Evolutionary conservation across 92 coral and sea anemone species (phyloP).

Genomic region (Parazoanthus swiftii): DNA sequence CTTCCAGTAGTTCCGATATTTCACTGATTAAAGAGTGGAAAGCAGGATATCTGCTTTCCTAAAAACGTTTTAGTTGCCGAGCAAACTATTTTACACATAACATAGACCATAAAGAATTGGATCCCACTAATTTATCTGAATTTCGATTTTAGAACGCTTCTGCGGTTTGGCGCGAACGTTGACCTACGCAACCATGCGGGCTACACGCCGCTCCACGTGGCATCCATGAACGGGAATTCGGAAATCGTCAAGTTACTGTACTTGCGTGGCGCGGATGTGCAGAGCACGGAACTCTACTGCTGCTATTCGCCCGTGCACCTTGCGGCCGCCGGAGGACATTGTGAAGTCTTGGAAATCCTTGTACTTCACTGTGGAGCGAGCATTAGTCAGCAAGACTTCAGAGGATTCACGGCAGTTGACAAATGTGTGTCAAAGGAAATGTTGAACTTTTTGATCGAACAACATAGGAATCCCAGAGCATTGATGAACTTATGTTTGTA

Average conservation of each 20-base stretch:
- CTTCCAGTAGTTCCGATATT: no score
- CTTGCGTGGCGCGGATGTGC: conserved; percentile 73
- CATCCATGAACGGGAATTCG: conserved; percentile 57
- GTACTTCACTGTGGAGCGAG: conserved; percentile 63
- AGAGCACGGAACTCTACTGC: conserved; percentile 75
- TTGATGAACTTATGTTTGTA: conserved; percentile 10
- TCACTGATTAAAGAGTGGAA: background rate
- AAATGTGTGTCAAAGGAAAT: conserved; percentile 57
- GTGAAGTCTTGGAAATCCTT: conserved; percentile 50
- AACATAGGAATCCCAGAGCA: conserved; percentile 10
- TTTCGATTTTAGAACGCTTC: conserved; percentile 43
- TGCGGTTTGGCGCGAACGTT: conserved; percentile 55
- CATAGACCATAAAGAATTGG: background rate
- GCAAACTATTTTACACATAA: no score
- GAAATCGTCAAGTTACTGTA: conserved; percentile 65
- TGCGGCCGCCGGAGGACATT: conserved; percentile 68
- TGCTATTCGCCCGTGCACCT: conserved; percentile 85
- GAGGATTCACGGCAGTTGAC: conserved; percentile 61
- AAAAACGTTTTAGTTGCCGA: no score
- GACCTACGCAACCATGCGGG: conserved; percentile 78
- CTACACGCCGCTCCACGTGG: conserved; percentile 78
- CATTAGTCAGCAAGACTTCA: conserved; percentile 50
- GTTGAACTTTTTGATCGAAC: conserved; percentile 32
- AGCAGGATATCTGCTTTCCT: no score
- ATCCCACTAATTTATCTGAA: background rate